phyloP scores from a whole-genome alignment of 2,113 vertebrate species.

The Oncorhynchus kisutch region DNA sequence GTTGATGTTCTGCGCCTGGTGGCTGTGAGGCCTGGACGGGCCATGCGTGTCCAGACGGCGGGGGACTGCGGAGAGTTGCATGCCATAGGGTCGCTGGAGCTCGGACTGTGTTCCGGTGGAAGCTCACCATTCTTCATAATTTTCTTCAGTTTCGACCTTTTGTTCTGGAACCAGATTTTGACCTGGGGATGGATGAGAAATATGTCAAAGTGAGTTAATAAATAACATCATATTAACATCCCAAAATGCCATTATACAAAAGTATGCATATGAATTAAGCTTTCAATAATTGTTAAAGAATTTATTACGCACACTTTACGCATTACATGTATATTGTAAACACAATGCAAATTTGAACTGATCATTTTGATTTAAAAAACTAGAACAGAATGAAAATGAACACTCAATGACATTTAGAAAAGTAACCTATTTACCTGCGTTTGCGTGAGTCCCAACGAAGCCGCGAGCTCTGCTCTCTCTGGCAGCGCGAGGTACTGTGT shows the following conservation, averaged over 20 bases:
- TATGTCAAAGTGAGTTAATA: background rate
- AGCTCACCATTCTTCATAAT: conserved; percentile 99
- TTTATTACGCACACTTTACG: background rate
- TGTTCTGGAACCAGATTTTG: conserved; percentile 99
- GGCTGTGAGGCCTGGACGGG: conserved; percentile 80
- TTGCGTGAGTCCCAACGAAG: conserved; percentile 93
- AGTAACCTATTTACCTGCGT: conserved; percentile 82
- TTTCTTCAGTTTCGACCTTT: conserved; percentile 99
- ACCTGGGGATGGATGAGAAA: conserved; percentile 71
- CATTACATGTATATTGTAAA: background rate
- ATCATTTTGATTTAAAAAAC: background rate
- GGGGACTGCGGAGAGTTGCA: conserved; percentile 99
- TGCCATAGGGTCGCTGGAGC: conserved; percentile 98
- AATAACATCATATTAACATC: background rate
- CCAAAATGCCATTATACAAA: background rate
- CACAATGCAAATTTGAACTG: background rate
- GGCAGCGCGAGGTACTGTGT: conserved; percentile 97
- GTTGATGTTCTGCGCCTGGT: conserved; percentile 86
- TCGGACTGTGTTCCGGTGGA: conserved; percentile 96
- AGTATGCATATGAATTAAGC: background rate
- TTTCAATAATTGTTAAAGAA: no score
- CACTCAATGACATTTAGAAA: background rate
- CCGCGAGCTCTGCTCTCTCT: conserved; percentile 95
- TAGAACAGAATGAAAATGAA: background rate
- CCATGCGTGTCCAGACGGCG: conserved; percentile 97